These are phyloP conservation scores for Trochalopteron elliotii DNA, from an alignment of 2,113 vertebrate genomes.

Conservation along the genomic window DNA sequence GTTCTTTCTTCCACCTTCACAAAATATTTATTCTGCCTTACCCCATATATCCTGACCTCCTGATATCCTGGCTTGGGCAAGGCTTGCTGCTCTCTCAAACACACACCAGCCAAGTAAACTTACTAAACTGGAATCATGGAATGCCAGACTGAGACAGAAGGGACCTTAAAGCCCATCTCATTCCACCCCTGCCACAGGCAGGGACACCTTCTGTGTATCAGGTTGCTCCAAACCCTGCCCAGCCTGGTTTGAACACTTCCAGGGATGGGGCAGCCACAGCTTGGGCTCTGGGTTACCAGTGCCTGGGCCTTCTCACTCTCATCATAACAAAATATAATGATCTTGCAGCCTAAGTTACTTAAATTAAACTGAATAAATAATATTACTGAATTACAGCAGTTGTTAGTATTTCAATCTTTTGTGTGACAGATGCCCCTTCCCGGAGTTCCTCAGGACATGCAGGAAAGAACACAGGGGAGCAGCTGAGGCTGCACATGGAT, in stretches of 20 bases:
- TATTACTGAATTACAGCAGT: background rate
- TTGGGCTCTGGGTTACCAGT: background rate
- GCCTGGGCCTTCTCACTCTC: background rate
- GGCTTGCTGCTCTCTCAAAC: background rate
- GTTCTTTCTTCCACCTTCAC: background rate
- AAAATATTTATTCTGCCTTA: background rate
- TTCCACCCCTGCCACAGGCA: accelerated
- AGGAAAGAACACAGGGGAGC: background rate
- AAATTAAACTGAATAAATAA: background rate
- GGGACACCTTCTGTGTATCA: background rate
- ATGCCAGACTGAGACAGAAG: background rate
- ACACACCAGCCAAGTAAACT: background rate
- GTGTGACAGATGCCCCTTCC: background rate
- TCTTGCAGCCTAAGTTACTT: background rate
- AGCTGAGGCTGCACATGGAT: background rate
- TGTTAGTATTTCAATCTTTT: background rate
- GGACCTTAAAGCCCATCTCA: background rate
- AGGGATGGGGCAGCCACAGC: background rate
- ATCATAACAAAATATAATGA: background rate
- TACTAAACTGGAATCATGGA: accelerated
- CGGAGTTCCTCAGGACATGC: background rate
- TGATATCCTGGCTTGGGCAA: background rate
- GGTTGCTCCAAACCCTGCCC: background rate
- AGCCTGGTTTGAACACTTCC: background rate
- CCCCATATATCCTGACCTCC: background rate